Evolutionary conservation across 2,797 vertebrate genomes (phyloP).

Genomic region (Neosilurus mollespiculum): DNA sequence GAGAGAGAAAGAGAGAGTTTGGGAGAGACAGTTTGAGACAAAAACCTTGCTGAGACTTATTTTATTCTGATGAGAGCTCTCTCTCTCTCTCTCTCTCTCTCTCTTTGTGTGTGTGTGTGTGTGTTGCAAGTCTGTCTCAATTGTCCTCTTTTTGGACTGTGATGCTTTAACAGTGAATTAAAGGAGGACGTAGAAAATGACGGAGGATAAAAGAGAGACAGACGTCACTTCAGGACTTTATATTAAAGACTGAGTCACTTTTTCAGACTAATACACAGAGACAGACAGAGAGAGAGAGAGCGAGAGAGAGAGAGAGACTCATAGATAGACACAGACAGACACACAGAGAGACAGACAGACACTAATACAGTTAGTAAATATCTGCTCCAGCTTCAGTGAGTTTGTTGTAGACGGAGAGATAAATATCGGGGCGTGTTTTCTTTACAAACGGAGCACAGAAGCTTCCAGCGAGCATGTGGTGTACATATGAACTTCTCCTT

Average conservation of each 20-base stretch:
- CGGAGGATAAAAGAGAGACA: background rate
- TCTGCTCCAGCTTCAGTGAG: too few relatives aligned
- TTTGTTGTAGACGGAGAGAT: background rate
- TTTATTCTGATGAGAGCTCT: background rate
- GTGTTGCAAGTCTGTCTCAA: background rate
- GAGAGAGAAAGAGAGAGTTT: too few relatives aligned
- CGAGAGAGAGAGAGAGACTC: background rate
- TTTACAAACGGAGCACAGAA: slow-evolving; percentile 9
- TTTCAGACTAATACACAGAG: background rate
- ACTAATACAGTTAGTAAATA: background rate
- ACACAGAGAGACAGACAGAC: background rate
- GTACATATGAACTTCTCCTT: slow-evolving; percentile 24
- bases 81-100: too few relatives aligned
- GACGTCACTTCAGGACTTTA: background rate
- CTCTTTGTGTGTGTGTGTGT: background rate
- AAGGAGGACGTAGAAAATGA: background rate
- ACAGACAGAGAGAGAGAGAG: background rate
- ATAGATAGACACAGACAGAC: background rate
- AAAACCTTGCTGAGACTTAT: background rate
- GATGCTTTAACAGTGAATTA: background rate
- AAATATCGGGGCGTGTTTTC: background rate
- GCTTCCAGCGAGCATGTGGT: slow-evolving; percentile 10
- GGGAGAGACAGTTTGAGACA: background rate
- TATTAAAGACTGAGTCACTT: background rate
- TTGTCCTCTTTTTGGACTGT: background rate